Conservation (phyloP, 2,888 invertebrate genomes). For the Dyspetes luteomarginatus region DNA sequence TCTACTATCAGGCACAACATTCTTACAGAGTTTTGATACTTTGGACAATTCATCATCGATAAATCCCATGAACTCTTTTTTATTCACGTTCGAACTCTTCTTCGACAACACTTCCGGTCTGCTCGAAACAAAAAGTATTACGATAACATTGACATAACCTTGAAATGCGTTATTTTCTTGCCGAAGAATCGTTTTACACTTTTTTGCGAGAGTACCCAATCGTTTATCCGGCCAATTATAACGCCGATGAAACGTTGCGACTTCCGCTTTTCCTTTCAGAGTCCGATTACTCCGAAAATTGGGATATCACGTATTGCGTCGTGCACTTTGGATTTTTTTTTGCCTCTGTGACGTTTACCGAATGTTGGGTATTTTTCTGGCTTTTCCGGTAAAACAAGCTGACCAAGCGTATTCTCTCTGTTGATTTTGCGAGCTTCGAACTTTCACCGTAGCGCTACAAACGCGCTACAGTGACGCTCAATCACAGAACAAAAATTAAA, state of each 20-base stretch:
- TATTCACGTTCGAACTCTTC: background rate
- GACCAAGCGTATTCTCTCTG: background rate
- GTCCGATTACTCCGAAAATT: constrained; percentile 52
- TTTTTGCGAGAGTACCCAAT: background rate
- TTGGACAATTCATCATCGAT: constrained; percentile 88
- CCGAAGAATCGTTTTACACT: background rate
- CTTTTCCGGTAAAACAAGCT: background rate
- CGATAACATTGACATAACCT: constrained; percentile 19
- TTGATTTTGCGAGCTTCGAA: background rate
- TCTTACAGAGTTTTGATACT: constrained; percentile 87
- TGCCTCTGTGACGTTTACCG: background rate
- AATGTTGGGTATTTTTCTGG: too few relatives aligned
- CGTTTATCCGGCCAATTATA: background rate
- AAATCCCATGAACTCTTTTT: constrained; percentile 85
- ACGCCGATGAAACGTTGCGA: background rate
- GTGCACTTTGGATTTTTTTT: constrained; percentile 3
- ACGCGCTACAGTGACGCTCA: background rate
- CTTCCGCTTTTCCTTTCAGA: constrained; percentile 34
- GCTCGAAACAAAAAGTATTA: background rate
- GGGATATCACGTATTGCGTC: constrained; percentile 27
- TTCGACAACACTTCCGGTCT: background rate
- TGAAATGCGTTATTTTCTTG: background rate
- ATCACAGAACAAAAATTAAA: background rate
- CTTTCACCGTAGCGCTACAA: background rate
- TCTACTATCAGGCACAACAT: constrained; percentile 86